Evolutionary conservation across 2,113 vertebrate genomes (phyloP).

Genomic region (Zosterops lateralis): DNA sequence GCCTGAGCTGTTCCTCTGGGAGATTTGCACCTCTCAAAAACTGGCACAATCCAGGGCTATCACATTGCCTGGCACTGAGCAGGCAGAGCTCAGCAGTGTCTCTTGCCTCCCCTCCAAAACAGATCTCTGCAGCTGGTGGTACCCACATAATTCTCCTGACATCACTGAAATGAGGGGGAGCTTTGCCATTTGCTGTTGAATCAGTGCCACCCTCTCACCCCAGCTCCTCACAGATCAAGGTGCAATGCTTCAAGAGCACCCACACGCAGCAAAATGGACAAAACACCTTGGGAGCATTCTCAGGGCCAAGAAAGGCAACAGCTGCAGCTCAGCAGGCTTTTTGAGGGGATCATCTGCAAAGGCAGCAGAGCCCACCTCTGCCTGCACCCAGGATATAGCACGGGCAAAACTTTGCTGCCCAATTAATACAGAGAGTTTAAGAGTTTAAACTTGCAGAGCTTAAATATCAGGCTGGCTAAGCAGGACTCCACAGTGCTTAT

Average conservation of each 20-base stretch:
- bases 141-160: not conserved
- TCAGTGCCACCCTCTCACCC: not conserved
- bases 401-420: not conserved
- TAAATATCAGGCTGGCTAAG: not conserved
- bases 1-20: not conserved
- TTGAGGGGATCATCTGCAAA: not conserved
- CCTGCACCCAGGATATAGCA: not conserved
- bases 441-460: not conserved
- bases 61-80: rapidly evolving
- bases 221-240: not conserved
- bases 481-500: not conserved
- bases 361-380: not conserved
- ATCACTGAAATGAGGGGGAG: rapidly evolving
- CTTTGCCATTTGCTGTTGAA: not conserved
- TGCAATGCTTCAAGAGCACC: not conserved
- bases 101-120: not conserved
- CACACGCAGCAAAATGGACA: rapidly evolving
- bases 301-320: not conserved
- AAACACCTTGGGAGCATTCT: not conserved
- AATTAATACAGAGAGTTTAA: not conserved
- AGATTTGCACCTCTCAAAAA: not conserved
- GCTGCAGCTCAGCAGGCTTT: not conserved
- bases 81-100: not conserved
- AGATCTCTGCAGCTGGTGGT: not conserved
- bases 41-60: not conserved